Conservation (phyloP, 2,888 invertebrate genomes). For the Phyto melanocephala region DNA sequence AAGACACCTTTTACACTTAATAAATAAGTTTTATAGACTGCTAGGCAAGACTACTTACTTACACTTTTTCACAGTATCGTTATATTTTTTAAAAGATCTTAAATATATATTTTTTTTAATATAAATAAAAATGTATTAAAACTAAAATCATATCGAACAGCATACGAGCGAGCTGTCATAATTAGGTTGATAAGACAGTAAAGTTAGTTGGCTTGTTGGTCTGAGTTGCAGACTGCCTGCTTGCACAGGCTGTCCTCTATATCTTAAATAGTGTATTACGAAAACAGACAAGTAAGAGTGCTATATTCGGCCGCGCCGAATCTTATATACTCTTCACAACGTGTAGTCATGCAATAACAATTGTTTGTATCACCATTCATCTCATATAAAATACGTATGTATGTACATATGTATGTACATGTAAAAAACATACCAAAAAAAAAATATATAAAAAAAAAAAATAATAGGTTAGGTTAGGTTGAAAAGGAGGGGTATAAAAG, state of each 20-base stretch:
- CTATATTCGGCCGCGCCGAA: too few species aligned
- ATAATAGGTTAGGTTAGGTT: too few species aligned
- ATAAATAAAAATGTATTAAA: not conserved
- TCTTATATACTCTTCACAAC: too few species aligned
- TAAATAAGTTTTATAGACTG: slow-evolving; percentile 53
- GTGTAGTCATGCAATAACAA: too few species aligned
- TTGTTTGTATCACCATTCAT: too few species aligned
- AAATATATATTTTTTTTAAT: slow-evolving; percentile 8
- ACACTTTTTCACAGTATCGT: not conserved
- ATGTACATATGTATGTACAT: too few species aligned
- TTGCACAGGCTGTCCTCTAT: not conserved
- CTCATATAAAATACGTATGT: too few species aligned
- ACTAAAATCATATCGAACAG: slow-evolving; percentile 13
- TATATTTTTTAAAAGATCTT: not conserved
- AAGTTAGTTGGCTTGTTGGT: not conserved
- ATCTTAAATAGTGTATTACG: slow-evolving; percentile 4
- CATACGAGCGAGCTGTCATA: slow-evolving; percentile 60
- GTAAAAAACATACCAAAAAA: too few species aligned
- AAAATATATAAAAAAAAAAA: not conserved
- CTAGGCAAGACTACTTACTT: slow-evolving; percentile 24
- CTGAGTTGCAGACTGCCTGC: not conserved
- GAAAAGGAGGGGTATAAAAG: too few species aligned
- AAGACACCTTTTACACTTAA: slow-evolving; percentile 53
- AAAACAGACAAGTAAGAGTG: too few species aligned
- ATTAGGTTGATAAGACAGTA: slow-evolving; percentile 50